These are phyloP conservation scores for Octodonta nipae DNA, from an alignment of 2,888 invertebrate species.

Conservation along the genomic window DNA sequence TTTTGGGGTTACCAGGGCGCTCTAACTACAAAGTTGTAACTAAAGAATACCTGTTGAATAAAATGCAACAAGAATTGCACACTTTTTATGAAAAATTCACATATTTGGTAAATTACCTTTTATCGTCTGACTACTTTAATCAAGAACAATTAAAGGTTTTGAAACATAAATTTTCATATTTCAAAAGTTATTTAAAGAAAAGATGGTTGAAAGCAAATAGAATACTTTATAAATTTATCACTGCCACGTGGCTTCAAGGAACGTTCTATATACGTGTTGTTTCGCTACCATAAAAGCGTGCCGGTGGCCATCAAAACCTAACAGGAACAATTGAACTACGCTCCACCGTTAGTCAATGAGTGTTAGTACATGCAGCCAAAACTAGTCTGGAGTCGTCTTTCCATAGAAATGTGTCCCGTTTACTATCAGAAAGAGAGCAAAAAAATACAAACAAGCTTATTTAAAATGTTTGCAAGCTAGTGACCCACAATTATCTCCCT, in stretches of 20 bases:
- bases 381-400: no score
- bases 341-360: no score
- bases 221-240: neutral
- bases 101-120: neutral
- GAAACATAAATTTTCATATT: neutral
- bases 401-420: no score
- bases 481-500: no score
- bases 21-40: no score
- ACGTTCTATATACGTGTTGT: neutral
- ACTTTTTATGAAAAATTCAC: neutral
- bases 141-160: neutral
- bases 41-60: neutral
- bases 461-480: no score
- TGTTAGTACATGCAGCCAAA: no score
- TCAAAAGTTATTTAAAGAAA: neutral
- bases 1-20: neutral
- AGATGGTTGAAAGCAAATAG: neutral
- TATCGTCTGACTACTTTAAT: neutral
- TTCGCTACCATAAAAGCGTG: neutral
- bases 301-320: constrained; percentile 3
- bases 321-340: neutral
- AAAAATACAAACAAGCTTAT: no score
- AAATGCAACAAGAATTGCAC: neutral
- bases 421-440: no score
- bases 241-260: neutral